Evolutionary conservation across 2,797 vertebrate genomes (phyloP).

Genomic region (Chelonia mydas): DNA sequence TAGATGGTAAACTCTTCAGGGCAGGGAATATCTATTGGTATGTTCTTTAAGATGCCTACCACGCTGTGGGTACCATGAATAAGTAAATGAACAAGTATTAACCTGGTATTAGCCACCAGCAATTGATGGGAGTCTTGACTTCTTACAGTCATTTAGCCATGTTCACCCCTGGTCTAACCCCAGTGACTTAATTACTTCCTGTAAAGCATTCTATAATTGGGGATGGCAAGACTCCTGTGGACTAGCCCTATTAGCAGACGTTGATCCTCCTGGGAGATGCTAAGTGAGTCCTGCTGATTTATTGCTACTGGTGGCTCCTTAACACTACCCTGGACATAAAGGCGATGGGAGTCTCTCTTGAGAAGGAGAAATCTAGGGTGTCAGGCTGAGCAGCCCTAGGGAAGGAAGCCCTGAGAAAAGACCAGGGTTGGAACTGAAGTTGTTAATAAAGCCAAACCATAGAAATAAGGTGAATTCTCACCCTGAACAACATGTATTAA

Average conservation of each 20-base stretch:
- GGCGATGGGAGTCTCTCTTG: neutral
- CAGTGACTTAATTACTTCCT: neutral
- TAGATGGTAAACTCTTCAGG: neutral
- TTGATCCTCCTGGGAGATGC: neutral
- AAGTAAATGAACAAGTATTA: neutral
- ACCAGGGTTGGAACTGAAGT: neutral
- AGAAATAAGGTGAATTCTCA: neutral
- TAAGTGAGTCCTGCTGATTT: neutral
- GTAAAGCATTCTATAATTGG: neutral
- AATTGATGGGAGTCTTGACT: neutral
- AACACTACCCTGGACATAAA: neutral
- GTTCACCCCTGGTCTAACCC: neutral
- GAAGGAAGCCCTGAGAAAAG: neutral
- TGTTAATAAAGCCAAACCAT: neutral
- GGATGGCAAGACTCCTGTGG: neutral
- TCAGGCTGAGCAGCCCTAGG: neutral
- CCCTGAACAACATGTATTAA: neutral
- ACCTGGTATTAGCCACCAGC: neutral
- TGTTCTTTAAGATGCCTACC: neutral
- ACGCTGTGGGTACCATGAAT: neutral
- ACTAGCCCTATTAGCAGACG: neutral
- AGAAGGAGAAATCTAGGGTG: neutral
- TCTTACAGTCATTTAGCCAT: neutral
- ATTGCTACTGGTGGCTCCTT: neutral
- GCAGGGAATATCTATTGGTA: neutral